Evolutionary conservation across 37 sponge, comb jelly and placozoan species (phyloP).

Genomic region (Theonella swinhoei): DNA sequence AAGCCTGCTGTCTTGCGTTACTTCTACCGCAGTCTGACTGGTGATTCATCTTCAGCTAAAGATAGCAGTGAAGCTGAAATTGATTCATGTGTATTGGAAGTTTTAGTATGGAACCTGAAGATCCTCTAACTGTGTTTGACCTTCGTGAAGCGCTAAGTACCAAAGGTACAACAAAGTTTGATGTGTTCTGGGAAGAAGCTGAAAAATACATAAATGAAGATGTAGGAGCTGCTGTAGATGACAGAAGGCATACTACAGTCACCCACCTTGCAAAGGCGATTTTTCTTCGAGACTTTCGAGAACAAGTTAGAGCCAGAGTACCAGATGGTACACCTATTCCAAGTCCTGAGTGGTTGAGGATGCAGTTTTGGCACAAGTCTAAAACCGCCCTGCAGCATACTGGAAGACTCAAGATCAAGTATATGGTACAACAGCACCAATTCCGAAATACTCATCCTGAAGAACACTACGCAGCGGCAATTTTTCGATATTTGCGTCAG

Average conservation of each 20-base stretch:
- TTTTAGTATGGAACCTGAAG: constrained; percentile 30
- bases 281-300: constrained; percentile 26
- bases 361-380: constrained; percentile 33
- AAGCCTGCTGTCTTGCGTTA: constrained; percentile 19
- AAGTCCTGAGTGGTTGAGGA: constrained; percentile 17
- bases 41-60: constrained; percentile 11
- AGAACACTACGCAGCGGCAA: no score
- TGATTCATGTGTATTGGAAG: constrained; percentile 15
- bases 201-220: constrained; percentile 15
- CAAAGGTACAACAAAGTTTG: constrained; percentile 12
- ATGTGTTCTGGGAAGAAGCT: constrained; percentile 21
- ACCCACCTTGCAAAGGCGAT: constrained; percentile 30
- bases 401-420: no score
- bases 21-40: constrained; percentile 26
- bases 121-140: constrained; percentile 18
- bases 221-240: constrained; percentile 28
- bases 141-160: constrained; percentile 4
- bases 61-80: constrained; percentile 21
- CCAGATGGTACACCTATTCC: constrained; percentile 29
- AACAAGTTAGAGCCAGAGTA: constrained; percentile 2
- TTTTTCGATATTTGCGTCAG: no score
- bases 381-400: background rate
- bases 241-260: constrained; percentile 23
- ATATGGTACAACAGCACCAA: no score
- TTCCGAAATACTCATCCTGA: no score